These are phyloP conservation scores for Hypercompe scribonia DNA, from an alignment of 2,888 invertebrate species.

Conservation along the genomic window DNA sequence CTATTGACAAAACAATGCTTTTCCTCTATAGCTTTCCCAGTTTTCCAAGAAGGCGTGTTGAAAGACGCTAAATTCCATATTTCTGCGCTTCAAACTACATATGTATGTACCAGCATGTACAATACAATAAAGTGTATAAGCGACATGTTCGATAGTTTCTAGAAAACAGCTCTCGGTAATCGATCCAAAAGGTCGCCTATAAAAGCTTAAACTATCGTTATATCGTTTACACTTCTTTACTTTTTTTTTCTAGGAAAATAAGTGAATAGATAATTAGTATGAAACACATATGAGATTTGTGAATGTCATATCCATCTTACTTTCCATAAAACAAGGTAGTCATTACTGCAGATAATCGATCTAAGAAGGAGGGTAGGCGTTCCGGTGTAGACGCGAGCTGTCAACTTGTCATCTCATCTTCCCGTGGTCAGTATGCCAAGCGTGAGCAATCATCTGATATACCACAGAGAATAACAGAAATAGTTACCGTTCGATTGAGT, in stretches of 20 bases:
- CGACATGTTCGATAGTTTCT: too few species aligned
- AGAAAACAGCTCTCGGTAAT: too few species aligned
- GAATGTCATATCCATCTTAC: not conserved
- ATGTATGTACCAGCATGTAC: too few species aligned
- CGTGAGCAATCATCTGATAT: slow-evolving; percentile 67
- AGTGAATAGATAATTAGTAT: not conserved
- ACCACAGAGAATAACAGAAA: slow-evolving; percentile 57
- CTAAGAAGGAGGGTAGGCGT: slow-evolving; percentile 44
- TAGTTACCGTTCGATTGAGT: slow-evolving; percentile 54
- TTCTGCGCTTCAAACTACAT: too few species aligned
- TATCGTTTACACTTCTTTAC: too few species aligned
- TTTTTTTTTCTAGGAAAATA: not conserved
- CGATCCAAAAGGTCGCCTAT: too few species aligned
- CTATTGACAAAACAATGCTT: too few species aligned
- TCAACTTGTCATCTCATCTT: slow-evolving; percentile 65
- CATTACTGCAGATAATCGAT: slow-evolving; percentile 29
- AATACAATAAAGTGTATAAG: too few species aligned
- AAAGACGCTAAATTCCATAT: too few species aligned
- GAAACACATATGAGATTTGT: not conserved
- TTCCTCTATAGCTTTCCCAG: too few species aligned
- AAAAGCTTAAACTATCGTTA: too few species aligned
- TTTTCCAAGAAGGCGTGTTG: too few species aligned
- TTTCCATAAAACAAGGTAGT: slow-evolving; percentile 20
- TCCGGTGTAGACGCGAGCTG: slow-evolving; percentile 58
- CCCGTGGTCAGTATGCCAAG: slow-evolving; percentile 72